Base-by-base conservation (phyloP, 2,113 vertebrate genomes). In the Dolichotis patagonum region DNA sequence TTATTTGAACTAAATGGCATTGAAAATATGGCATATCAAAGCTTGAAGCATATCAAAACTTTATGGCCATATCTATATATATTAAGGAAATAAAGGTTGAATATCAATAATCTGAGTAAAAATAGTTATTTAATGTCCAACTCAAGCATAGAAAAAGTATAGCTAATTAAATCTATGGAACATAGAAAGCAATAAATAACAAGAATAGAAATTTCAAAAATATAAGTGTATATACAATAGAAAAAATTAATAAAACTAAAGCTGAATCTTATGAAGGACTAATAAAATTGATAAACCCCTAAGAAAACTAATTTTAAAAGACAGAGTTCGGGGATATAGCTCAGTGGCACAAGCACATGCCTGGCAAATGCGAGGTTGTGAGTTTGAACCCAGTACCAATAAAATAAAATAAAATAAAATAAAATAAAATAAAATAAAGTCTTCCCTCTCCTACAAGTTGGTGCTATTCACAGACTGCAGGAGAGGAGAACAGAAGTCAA, bases 1-100 rank as follows among this genome's bases (percentile, higher is more conserved):
- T 24, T 82, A 88, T 65, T 85, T 95, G 67, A 93, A 82, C 24
- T 30, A 77, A 82, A 77, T 85, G 56, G 10, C 28, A 77, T 62
- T 88, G 49, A 83, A 96, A 96, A 92, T 58, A 81, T 35, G n/a
- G 73, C 20, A 67, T 75, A 75, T 43, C 9, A 96, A 96, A 95
- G 81, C n/a, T 73, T 88, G 22, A 22, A 46, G 52, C 52, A 60
- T 92, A 17, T 75, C 46, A 90, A 75, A 30, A 69, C 63, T 54
- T 49, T 93, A 52, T 63, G 63, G 49, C 17, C 56, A 77, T 58
- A 93, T 85, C 30, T 81, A 83, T 26, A 46, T 17, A 85, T 26
- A 26, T 43, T 69, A 78, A 88, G 63, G 84, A 88, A 80, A 91
- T 49, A 93, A 91, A 81, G 16, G 1, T 41, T 83, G 11, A 71